These are phyloP conservation scores for Diceros bicornis DNA, from an alignment of 2,797 vertebrate genomes.

Conservation along the genomic window DNA sequence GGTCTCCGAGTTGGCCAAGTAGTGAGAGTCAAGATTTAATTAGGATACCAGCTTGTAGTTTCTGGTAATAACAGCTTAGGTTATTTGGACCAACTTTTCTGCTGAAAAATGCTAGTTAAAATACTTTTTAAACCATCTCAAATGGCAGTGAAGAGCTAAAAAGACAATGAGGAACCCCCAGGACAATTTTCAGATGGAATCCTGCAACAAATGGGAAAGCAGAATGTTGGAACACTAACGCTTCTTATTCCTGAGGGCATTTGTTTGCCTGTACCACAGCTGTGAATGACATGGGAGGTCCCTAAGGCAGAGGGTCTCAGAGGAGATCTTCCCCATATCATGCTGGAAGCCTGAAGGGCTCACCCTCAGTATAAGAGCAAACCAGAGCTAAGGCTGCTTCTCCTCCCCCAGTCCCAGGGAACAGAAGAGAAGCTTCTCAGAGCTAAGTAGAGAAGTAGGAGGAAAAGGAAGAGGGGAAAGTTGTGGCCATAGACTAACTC, in stretches of 20 bases:
- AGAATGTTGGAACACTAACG: neutral
- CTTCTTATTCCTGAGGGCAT: neutral
- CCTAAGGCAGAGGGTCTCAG: neutral
- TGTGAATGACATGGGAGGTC: neutral
- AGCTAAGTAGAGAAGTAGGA: neutral
- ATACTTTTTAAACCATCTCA: neutral
- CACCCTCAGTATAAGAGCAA: neutral
- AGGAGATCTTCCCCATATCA: neutral
- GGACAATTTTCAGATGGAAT: conserved; percentile 1
- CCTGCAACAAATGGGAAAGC: neutral
- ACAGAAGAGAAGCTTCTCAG: neutral
- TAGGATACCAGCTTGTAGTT: neutral
- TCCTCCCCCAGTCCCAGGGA: neutral
- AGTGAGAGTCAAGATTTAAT: neutral
- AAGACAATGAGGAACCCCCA: neutral
- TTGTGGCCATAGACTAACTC: neutral
- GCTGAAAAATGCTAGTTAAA: conserved; percentile 31
- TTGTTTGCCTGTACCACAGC: neutral
- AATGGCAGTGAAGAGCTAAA: neutral
- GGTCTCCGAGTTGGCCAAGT: neutral
- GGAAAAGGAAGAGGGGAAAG: neutral
- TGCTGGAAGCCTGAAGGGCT: neutral
- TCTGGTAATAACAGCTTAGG: neutral
- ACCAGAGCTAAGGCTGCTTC: neutral
- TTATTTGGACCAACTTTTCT: conserved; percentile 28